Base-by-base conservation (phyloP, 2,888 invertebrate genomes). In the Napeogenes inachia region DNA sequence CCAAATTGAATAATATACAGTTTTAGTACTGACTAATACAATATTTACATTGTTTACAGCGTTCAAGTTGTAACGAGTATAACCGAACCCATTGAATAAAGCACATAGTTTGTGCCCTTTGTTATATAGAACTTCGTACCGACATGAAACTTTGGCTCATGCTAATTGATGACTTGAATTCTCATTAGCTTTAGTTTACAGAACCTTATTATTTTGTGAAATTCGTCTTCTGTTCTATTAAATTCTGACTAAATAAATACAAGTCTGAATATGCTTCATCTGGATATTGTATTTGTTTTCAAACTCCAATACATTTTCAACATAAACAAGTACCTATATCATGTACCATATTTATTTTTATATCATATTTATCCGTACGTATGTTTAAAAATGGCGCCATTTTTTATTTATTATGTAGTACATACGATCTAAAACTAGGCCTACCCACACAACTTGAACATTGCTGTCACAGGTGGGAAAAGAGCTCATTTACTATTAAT, bases 201-300 rank as follows among this genome's bases (percentile, higher is more conserved):
- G 3, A 42, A 42, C 42, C 42, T 42, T 53, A 42, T 30, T 30
- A 30, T 45, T 38, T 54, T 32, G 42, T 45, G 42, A 33, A 32
- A 42, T 42, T 42, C 21, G 21, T 21, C 35, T 59, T 54, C 42
- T 54, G 32, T 32, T 53, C 30, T 13, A 54, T 59, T 42, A 59
- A 54, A 54, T n/a, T 42, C 42, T n/a, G 45, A n/a, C 42, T 54
- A 54, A 59, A 42, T 59, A 59, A 45, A 59, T 54, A n/a, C 42
- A 59, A 54, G 42, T 53, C 35, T 38, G 4, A 38, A 8, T 6
- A 38, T 38, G 8, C 38, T 38, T 38, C 6, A 47, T 47, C 21
- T 47, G 13, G 30, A 50, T 50, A 10, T 50, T 50, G 6, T 12
- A 30, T 50, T 50, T 50, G 30, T 42, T 42, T 6, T 12, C 3